Evolutionary conservation across 1,140 invertebrate genomes (phyloP), one percentile per base, ranked within the genome.

Genomic region (Brachystomella parvula): DNA sequence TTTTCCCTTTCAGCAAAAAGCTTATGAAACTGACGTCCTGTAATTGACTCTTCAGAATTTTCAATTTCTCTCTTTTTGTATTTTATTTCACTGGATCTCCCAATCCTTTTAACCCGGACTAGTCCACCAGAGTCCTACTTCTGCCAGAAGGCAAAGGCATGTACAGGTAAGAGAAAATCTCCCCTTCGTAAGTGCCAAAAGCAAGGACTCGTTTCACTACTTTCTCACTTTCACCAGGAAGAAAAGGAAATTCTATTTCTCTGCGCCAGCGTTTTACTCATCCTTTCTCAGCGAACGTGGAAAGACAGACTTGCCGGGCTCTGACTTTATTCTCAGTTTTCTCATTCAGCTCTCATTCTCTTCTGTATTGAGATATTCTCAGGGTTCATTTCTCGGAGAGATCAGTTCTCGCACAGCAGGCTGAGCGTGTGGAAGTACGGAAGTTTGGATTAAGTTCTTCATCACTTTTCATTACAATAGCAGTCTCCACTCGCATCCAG

Each of bases 41-140:
- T 53, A 53, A 53, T 53, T 53, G 49, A 24, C 49, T 53, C 49
- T 3, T 53, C 49, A 53, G 24, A 53, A 12, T 53, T 53, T 53
- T 24, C n/a, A n/a, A n/a, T n/a, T n/a, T n/a, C n/a, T n/a, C n/a
- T n/a, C n/a, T n/a, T n/a, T n/a, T n/a, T n/a, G n/a, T n/a, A n/a
- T n/a, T n/a, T n/a, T n/a, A n/a, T n/a, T n/a, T n/a, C n/a, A n/a
- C n/a, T n/a, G n/a, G n/a, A n/a, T n/a, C n/a, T n/a, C n/a, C n/a
- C n/a, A n/a, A n/a, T n/a, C n/a, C n/a, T n/a, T n/a, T n/a, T n/a
- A n/a, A n/a, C n/a, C n/a, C n/a, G n/a, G n/a, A n/a, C n/a, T n/a
- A n/a, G n/a, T n/a, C n/a, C n/a, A n/a, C n/a, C n/a, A n/a, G n/a
- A n/a, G n/a, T n/a, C n/a, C n/a, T n/a, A n/a, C n/a, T n/a, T n/a